These are phyloP conservation scores for Drosophila nikananu DNA, from an alignment of 1,140 invertebrate genomes.

Conservation along the genomic window DNA sequence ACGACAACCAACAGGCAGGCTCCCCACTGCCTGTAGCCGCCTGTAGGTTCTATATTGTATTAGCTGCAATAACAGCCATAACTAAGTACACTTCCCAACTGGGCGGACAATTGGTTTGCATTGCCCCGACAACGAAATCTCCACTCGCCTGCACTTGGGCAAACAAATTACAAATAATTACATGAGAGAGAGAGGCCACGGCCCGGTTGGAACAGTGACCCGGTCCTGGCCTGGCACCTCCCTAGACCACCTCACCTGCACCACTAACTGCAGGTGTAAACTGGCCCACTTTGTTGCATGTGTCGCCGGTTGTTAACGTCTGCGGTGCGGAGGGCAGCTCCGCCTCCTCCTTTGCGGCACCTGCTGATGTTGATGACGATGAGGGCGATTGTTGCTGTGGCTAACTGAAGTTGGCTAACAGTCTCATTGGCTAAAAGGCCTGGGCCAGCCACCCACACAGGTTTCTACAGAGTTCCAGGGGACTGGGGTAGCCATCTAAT, in stretches of 20 bases:
- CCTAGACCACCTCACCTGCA: slow-evolving; percentile 4
- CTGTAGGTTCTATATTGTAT: slow-evolving; percentile 42
- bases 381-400: slow-evolving; percentile 51
- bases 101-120: slow-evolving; percentile 44
- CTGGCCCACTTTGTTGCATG: slow-evolving; percentile 68
- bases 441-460: neutral
- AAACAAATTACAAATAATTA: slow-evolving; percentile 83
- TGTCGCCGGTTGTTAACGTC: slow-evolving; percentile 47
- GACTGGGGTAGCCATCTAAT: slow-evolving; percentile 44
- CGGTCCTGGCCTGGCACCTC: slow-evolving; percentile 12
- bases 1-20: slow-evolving; percentile 47
- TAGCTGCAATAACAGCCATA: slow-evolving; percentile 57
- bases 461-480: neutral
- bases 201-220: slow-evolving; percentile 45
- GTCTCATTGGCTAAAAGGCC: slow-evolving; percentile 41
- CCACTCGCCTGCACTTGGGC: slow-evolving; percentile 61
- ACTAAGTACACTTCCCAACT: slow-evolving; percentile 57
- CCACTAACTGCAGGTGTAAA: slow-evolving; percentile 68
- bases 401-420: slow-evolving; percentile 55
- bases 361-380: slow-evolving; percentile 30
- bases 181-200: slow-evolving; percentile 46
- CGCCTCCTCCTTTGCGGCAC: slow-evolving; percentile 4
- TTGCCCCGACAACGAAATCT: slow-evolving; percentile 38
- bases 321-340: slow-evolving; percentile 20
- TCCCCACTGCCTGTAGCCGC: slow-evolving; percentile 8